phyloP scores from a whole-genome alignment of 2,888 invertebrate species.

The Heliothis peltigera region DNA sequence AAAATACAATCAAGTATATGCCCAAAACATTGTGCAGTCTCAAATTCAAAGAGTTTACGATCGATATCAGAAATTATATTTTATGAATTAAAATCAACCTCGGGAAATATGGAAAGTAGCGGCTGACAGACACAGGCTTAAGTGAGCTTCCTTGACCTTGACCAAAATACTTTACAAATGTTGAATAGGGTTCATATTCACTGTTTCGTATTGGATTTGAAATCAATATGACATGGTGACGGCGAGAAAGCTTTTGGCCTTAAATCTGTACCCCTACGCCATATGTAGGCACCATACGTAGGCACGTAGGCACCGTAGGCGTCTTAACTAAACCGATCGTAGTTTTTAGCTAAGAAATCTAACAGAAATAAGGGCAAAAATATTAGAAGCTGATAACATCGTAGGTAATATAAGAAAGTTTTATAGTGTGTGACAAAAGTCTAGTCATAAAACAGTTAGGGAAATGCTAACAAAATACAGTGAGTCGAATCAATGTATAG shows the following conservation, averaged over 20 bases:
- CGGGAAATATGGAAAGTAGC: constrained; percentile 3
- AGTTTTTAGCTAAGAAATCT: background rate
- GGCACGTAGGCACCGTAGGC: too few species aligned
- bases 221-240: constrained; percentile 13
- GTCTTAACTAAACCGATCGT: constrained; percentile 25
- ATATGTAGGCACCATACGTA: background rate
- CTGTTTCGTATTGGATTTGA: constrained; percentile 19
- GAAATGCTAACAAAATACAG: constrained; percentile 50
- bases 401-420: background rate
- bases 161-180: constrained; percentile 21
- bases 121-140: constrained; percentile 7
- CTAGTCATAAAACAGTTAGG: constrained; percentile 33
- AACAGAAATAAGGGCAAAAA: background rate
- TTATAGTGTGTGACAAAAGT: background rate
- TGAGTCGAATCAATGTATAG: constrained; percentile 68
- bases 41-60: background rate
- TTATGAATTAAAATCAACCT: constrained; percentile 3
- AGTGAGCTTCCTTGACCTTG: constrained; percentile 25
- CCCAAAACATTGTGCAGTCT: background rate
- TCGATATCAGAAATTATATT: background rate
- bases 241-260: constrained; percentile 1
- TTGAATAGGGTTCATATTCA: background rate
- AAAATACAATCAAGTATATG: too few species aligned
- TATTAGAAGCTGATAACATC: background rate
- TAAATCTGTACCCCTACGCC: background rate